Evolutionary conservation across 2,797 vertebrate genomes (phyloP).

Genomic region (Tapirus indicus): DNA sequence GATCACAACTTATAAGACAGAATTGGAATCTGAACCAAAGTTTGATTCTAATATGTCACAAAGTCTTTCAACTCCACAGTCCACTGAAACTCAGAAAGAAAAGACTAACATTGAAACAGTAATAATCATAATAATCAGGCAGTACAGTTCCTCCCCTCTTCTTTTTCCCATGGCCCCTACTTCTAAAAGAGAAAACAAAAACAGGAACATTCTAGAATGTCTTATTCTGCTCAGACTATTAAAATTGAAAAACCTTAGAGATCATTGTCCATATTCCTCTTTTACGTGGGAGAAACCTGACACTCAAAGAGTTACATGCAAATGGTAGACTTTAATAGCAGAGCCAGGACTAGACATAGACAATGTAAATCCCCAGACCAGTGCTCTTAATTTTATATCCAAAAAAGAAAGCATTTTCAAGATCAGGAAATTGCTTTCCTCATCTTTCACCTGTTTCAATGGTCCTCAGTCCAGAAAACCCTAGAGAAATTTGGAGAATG

Average conservation of each 20-base stretch:
- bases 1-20: neutral
- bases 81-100: neutral
- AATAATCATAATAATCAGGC: neutral
- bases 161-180: neutral
- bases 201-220: neutral
- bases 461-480: neutral
- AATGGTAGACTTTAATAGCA: neutral
- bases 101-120: neutral
- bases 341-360: neutral
- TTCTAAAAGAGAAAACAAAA: conserved; percentile 9
- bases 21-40: conserved; percentile 1
- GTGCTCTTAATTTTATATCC: neutral
- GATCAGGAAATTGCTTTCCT: conserved; percentile 9
- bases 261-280: neutral
- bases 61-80: neutral
- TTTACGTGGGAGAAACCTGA: neutral
- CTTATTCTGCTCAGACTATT: neutral
- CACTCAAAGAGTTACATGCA: neutral
- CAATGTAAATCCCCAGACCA: neutral
- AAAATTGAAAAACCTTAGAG: neutral
- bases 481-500: neutral
- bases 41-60: neutral
- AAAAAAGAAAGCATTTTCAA: conserved; percentile 28
- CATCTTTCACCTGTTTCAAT: neutral
- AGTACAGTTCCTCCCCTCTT: neutral